A percentile compares a stretch with the other conserved stretches of the same genome.
Conservation (phyloP, 2,888 invertebrate species). For the Hydraecia micacea region DNA sequence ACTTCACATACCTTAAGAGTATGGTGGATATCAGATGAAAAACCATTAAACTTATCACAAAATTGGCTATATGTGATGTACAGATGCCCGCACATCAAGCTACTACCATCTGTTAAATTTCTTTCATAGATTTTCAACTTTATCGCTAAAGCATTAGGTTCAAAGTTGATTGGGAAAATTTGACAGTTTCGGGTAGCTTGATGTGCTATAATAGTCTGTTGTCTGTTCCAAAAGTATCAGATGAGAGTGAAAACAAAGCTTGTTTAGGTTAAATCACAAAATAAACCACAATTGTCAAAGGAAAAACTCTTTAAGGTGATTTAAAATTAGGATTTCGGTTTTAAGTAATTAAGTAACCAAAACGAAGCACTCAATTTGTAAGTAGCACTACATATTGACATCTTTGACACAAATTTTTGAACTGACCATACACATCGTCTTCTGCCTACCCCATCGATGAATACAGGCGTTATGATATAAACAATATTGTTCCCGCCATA, state of each 20-base stretch:
- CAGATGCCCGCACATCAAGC: too few relatives aligned
- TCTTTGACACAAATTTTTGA: not conserved
- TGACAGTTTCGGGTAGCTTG: too few relatives aligned
- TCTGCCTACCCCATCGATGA: not conserved
- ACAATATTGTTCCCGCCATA: conserved; percentile 22
- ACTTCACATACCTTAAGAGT: not conserved
- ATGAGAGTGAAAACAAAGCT: not conserved
- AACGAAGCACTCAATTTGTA: not conserved
- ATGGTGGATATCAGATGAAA: not conserved
- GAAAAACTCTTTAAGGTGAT: not conserved
- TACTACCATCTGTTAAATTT: too few relatives aligned
- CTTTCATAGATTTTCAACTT: too few relatives aligned
- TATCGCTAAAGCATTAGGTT: too few relatives aligned
- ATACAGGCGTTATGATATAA: not conserved
- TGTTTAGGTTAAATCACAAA: not conserved
- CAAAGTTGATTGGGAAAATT: too few relatives aligned
- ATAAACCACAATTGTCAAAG: not conserved
- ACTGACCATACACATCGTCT: not conserved
- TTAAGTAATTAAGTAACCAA: not conserved
- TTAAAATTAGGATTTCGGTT: not conserved
- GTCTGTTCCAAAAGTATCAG: not conserved
- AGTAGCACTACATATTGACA: not conserved
- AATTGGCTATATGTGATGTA: too few relatives aligned
- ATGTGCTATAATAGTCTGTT: too few relatives aligned
- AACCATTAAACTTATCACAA: not conserved